Evolutionary conservation across 2,888 invertebrate species (phyloP).

Genomic region (Argynnis bischoffii): DNA sequence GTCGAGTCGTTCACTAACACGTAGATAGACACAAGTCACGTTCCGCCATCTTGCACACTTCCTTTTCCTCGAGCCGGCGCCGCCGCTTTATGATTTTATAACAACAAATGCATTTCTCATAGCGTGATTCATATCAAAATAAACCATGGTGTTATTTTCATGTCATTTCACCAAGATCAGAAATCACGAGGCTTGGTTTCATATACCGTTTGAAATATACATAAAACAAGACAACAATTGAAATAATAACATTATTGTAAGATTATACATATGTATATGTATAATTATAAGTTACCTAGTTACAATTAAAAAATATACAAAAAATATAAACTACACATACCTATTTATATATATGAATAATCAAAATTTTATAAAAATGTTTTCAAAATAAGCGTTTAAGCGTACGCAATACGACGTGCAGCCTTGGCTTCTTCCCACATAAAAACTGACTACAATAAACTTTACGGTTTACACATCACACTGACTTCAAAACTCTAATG

Average conservation of each 20-base stretch:
- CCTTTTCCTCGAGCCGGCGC: slow-evolving; percentile 20
- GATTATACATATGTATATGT: too few species aligned
- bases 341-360: neutral
- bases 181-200: slow-evolving; percentile 8
- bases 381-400: neutral
- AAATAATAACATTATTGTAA: too few species aligned
- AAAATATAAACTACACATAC: neutral
- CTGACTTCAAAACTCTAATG: neutral
- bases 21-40: slow-evolving; percentile 28
- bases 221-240: too few species aligned
- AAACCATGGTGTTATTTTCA: neutral
- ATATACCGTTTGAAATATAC: too few species aligned
- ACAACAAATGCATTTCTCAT: slow-evolving; percentile 14
- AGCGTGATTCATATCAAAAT: slow-evolving; percentile 13
- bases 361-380: neutral
- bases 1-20: slow-evolving; percentile 8
- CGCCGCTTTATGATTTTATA: slow-evolving; percentile 5
- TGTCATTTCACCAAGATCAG: slow-evolving; percentile 4
- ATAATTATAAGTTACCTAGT: too few species aligned
- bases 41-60: slow-evolving; percentile 27
- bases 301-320: too few species aligned
- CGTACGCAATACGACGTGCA: slow-evolving; percentile 3
- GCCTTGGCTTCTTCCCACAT: slow-evolving; percentile 25
- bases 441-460: slow-evolving; percentile 22
- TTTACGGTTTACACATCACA: slow-evolving; percentile 14